Percentiles rank a stretch among this genome's conserved stretches.
phyloP scores from a whole-genome alignment of 2,797 vertebrate species.

The Scomberomorus guttatus region DNA sequence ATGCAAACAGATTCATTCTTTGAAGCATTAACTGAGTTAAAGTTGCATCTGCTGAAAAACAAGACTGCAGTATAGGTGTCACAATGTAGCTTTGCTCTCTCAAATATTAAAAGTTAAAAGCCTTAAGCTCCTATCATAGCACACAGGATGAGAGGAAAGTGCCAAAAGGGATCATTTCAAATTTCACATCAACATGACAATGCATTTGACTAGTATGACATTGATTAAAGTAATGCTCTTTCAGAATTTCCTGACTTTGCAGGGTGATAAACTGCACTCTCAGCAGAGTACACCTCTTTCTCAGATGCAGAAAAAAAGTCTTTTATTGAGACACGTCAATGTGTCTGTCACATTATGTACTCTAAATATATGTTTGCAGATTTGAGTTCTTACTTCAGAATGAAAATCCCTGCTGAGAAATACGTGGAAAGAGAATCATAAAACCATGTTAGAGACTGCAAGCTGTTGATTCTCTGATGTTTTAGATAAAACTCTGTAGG shows the following conservation, averaged over 20 bases:
- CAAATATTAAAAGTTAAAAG: slow-evolving; percentile 11
- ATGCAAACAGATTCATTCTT: neutral
- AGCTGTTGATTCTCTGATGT: no score
- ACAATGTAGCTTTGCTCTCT: neutral
- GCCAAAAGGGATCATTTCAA: slow-evolving; percentile 69
- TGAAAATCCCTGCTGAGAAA: neutral
- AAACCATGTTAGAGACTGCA: no score
- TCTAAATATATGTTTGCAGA: slow-evolving; percentile 18
- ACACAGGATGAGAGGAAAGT: slow-evolving; percentile 16
- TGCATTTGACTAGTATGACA: slow-evolving; percentile 76
- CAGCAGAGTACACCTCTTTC: slow-evolving; percentile 59
- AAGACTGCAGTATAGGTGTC: neutral
- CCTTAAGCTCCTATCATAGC: slow-evolving; percentile 5
- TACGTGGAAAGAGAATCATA: neutral
- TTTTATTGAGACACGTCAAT: slow-evolving; percentile 41
- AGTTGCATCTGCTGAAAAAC: neutral
- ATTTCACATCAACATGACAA: slow-evolving; percentile 75
- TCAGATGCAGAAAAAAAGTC: slow-evolving; percentile 1
- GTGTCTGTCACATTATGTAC: slow-evolving; percentile 18
- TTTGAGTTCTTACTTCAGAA: slow-evolving; percentile 2
- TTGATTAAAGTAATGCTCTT: slow-evolving; percentile 73
- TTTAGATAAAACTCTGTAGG: neutral
- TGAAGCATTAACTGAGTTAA: neutral
- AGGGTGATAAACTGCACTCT: slow-evolving; percentile 69
- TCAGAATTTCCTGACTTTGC: slow-evolving; percentile 75